Base-by-base conservation (phyloP, 2,113 vertebrate species). In the Caracal caracal region DNA sequence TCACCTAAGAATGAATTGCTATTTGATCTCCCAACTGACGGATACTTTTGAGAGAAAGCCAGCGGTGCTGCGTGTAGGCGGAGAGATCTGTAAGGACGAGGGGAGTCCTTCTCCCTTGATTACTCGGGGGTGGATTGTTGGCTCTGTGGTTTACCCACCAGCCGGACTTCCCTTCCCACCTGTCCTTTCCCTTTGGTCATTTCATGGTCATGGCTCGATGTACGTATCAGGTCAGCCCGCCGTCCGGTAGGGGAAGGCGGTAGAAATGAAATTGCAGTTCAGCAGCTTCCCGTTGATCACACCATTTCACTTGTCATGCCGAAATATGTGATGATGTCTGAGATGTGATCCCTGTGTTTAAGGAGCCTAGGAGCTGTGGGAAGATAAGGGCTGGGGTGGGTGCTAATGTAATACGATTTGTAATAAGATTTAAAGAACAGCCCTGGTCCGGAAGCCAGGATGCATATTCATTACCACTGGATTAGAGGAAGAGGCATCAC, bases 121-220 rank as follows among this genome's bases (percentile, higher is more conserved):
- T 35, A 15, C 56, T 93, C 63, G 28, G 56, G 80, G 68, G 6
- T 76, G 35, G 6, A 11, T 47, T 75, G n/a, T n/a, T 86, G 13
- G 5, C 24, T 91, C 20, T 63, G 89, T 35, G 22, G 65, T 47
- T 85, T 30, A 17, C 71, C 65, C 49, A 40, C 0, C 10, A 17
- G 2, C 40, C 83, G 51, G 47, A 61, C 70, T 83, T 83, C 82
- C 78, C 10, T 65, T 89, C 53, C 71, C 75, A 65, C 56, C 76
- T 90, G 59, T 19, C 43, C 63, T 66, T 96, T 92, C 16, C 71
- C 78, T 61, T 70, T 59, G 85, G 88, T 75, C 88, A 75, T 96
- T 93, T 84, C 30, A 28, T 53, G 71, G 84, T 82, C n/a, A 19
- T 49, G 53, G 51, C 81, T 97, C 66, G 30, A 2, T 66, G 86